Conservation (phyloP, 2,888 invertebrate species). For the Drosophila fungiperda region DNA sequence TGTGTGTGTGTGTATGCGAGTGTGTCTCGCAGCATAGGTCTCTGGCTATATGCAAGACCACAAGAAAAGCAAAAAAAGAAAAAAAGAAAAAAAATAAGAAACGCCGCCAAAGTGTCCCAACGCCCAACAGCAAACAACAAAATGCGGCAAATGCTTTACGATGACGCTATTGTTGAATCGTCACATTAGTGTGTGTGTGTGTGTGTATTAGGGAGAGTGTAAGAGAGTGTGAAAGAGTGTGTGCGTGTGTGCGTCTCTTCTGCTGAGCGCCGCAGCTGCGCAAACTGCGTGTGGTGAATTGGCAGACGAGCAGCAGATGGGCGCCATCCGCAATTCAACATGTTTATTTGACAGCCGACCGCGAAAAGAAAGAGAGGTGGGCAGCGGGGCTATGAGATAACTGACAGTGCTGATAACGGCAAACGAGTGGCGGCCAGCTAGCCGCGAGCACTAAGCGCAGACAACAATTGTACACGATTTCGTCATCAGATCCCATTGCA, state of each 20-base stretch:
- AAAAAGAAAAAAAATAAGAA: conserved; percentile 33
- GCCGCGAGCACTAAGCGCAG: conserved; percentile 45
- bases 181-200: conserved; percentile 25
- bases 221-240: conserved; percentile 6
- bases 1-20: conserved; percentile 18
- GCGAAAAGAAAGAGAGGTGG: not conserved
- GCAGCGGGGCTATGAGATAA: conserved; percentile 20
- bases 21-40: conserved; percentile 37
- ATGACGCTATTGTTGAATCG: conserved; percentile 77
- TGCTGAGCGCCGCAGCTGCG: conserved; percentile 62
- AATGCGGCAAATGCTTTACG: conserved; percentile 77
- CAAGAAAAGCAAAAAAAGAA: conserved; percentile 28
- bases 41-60: conserved; percentile 15
- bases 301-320: conserved; percentile 5
- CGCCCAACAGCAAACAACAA: conserved; percentile 65
- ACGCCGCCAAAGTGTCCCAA: conserved; percentile 67
- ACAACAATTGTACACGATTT: conserved; percentile 68
- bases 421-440: conserved; percentile 30
- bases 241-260: conserved; percentile 9
- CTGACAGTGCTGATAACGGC: conserved; percentile 59
- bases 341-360: conserved; percentile 57
- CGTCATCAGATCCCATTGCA: conserved; percentile 52
- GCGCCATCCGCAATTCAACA: conserved; percentile 60
- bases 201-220: conserved; percentile 1
- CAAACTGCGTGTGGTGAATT: conserved; percentile 64